Percentiles rank a stretch among this genome's conserved stretches.
phyloP scores from a whole-genome alignment of 2,888 invertebrate species.

The Trisateles emortualis region DNA sequence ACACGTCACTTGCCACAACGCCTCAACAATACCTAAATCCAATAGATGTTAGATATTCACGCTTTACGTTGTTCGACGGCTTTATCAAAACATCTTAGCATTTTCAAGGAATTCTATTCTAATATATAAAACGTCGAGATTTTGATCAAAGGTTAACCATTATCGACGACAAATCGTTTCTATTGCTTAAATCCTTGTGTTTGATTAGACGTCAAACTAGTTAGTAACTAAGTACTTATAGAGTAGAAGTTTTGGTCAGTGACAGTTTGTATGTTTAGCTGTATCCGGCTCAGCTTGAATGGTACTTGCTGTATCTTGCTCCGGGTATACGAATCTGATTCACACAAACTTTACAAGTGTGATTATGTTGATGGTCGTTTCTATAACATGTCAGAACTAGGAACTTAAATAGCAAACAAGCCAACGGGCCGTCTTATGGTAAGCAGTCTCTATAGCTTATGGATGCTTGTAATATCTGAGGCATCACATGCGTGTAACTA shows the following conservation, averaged over 20 bases:
- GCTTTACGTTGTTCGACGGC: conserved; percentile 38
- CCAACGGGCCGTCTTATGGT: no score
- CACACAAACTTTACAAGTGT: neutral
- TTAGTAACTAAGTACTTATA: conserved; percentile 15
- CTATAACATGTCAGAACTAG: no score
- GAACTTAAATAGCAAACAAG: no score
- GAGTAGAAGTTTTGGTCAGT: conserved; percentile 19
- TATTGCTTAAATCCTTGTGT: conserved; percentile 28
- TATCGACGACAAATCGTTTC: conserved; percentile 20
- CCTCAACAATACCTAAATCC: conserved; percentile 29
- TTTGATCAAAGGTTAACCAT: conserved; percentile 40
- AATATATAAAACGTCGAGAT: conserved; percentile 34
- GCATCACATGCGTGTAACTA: no score
- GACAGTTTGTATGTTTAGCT: conserved; percentile 32
- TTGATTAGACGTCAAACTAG: conserved; percentile 41
- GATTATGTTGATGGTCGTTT: neutral
- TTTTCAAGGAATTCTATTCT: conserved; percentile 45
- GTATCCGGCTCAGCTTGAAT: conserved; percentile 17
- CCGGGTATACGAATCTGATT: conserved; percentile 8
- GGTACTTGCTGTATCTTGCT: conserved; percentile 15
- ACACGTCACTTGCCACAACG: conserved; percentile 7
- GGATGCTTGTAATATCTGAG: no score
- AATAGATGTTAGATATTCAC: conserved; percentile 49
- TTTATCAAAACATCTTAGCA: conserved; percentile 49
- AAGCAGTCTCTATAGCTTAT: no score